Percentiles rank a stretch among this genome's conserved stretches.
Evolutionary conservation across 2,888 invertebrate species (phyloP).

Genomic region (Trimorus sp.): DNA sequence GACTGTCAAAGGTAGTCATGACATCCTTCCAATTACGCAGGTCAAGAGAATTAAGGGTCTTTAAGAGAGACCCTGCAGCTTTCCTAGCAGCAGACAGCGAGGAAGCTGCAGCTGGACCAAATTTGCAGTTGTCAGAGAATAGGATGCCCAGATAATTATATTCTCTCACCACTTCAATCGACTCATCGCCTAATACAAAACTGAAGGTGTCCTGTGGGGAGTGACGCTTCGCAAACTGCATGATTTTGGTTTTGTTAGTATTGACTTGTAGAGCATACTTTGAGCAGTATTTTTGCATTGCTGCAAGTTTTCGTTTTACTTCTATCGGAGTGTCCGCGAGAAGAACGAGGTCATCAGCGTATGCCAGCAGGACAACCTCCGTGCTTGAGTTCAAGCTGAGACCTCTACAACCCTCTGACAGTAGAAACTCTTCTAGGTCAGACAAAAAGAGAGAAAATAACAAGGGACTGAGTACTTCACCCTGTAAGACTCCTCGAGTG

Average conservation of each 20-base stretch:
- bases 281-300: not conserved
- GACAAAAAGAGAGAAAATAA: not conserved
- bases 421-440: not conserved
- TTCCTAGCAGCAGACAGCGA: not conserved
- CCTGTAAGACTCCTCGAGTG: not conserved
- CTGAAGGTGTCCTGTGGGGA: not conserved
- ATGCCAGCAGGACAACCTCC: not conserved
- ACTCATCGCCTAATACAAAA: not conserved
- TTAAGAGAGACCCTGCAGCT: not conserved
- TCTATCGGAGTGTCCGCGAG: not conserved
- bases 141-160: conserved; percentile 9
- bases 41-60: not conserved
- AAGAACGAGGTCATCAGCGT: not conserved
- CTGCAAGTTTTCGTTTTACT: not conserved
- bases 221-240: not conserved
- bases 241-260: not conserved
- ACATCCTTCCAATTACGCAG: not conserved
- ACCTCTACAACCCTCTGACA: not conserved
- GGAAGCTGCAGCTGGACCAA: not conserved
- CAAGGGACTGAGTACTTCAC: not conserved
- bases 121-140: not conserved
- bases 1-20: not conserved
- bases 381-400: not conserved
- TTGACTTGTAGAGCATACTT: not conserved
- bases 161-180: not conserved